Conservation (phyloP, 2,888 invertebrate species). For the Oxytorus armatus region DNA sequence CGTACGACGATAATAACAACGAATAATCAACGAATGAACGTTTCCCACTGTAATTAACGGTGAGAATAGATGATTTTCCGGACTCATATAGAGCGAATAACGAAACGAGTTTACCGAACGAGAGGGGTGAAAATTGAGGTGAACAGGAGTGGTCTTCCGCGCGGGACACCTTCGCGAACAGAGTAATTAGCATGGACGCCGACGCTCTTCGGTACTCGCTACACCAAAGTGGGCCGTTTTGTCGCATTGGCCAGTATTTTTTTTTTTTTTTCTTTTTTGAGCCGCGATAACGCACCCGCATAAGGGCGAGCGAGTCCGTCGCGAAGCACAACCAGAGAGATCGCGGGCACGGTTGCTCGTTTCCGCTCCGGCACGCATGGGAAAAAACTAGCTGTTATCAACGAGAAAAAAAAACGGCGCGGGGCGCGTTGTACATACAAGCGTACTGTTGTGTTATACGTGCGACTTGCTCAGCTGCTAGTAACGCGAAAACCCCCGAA, state of each 20-base stretch:
- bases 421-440: conserved; percentile 53
- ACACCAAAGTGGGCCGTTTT: conserved; percentile 72
- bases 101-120: conserved; percentile 51
- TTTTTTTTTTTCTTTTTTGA: conserved; percentile 39
- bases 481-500: conserved; percentile 26
- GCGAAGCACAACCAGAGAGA: conserved; percentile 48
- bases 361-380: conserved; percentile 72
- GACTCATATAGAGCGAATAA: background rate
- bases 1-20: too few relatives aligned
- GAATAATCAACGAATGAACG: too few relatives aligned
- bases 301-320: conserved; percentile 66
- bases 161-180: conserved; percentile 33
- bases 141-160: conserved; percentile 37
- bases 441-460: conserved; percentile 35
- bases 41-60: background rate
- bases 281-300: conserved; percentile 79
- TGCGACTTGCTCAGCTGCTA: conserved; percentile 77
- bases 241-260: conserved; percentile 64
- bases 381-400: conserved; percentile 79
- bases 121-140: conserved; percentile 25
- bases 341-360: conserved; percentile 56
- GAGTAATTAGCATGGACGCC: conserved; percentile 61
- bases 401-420: conserved; percentile 29
- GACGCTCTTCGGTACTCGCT: conserved; percentile 55
- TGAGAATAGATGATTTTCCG: background rate